Evolutionary conservation across 2,888 invertebrate species (phyloP).

Genomic region (Cosmorhoe ocellata): DNA sequence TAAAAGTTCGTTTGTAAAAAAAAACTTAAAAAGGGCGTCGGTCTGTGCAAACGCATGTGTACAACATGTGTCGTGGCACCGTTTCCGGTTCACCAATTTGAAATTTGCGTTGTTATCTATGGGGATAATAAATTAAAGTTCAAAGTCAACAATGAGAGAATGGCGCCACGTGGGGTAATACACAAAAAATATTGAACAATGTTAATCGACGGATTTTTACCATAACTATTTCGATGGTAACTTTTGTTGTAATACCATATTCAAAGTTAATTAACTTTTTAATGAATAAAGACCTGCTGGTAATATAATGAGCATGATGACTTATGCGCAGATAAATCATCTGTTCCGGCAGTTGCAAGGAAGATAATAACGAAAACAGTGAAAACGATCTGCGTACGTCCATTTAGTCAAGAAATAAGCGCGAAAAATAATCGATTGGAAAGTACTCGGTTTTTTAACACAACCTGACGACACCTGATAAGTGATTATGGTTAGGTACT

Average conservation of each 20-base stretch:
- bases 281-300: slow-evolving; percentile 6
- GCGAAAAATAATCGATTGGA: too few relatives aligned
- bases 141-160: slow-evolving; percentile 39
- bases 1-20: slow-evolving; percentile 44
- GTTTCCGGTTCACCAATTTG: slow-evolving; percentile 68
- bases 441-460: too few relatives aligned
- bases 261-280: slow-evolving; percentile 20
- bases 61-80: slow-evolving; percentile 64
- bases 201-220: slow-evolving; percentile 6
- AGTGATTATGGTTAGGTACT: too few relatives aligned
- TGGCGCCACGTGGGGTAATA: slow-evolving; percentile 18
- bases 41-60: slow-evolving; percentile 70
- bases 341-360: slow-evolving; percentile 7
- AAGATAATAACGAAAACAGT: not conserved
- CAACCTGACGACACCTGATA: too few relatives aligned
- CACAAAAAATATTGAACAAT: slow-evolving; percentile 17
- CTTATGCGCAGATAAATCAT: slow-evolving; percentile 19
- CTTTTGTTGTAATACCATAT: slow-evolving; percentile 12
- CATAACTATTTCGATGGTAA: slow-evolving; percentile 5
- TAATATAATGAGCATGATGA: slow-evolving; percentile 15
- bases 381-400: slow-evolving; percentile 1
- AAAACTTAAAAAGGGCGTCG: slow-evolving; percentile 66
- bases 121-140: slow-evolving; percentile 49
- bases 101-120: slow-evolving; percentile 66
- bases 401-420: too few relatives aligned